phyloP scores from a whole-genome alignment of 2,113 vertebrate species.

The Laticauda colubrina region DNA sequence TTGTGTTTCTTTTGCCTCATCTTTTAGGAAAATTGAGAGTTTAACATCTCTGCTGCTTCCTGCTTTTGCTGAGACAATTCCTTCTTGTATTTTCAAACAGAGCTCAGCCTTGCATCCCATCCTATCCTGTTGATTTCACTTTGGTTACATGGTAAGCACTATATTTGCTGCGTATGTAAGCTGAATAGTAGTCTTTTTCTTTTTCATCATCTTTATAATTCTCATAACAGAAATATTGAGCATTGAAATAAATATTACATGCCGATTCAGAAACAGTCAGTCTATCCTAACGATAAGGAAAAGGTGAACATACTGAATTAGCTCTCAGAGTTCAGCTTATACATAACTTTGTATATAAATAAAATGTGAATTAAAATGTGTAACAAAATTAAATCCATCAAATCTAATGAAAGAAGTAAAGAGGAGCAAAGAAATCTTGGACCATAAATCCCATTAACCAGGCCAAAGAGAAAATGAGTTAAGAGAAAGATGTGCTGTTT shows the following conservation, averaged over 20 bases:
- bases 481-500: conserved; percentile 70
- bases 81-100: conserved; percentile 49
- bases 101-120: conserved; percentile 54
- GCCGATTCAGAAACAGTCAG: conserved; percentile 51
- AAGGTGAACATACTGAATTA: conserved; percentile 60
- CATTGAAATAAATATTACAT: conserved; percentile 52
- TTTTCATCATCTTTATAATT: conserved; percentile 5
- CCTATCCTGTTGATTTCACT: conserved; percentile 55
- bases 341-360: conserved; percentile 65
- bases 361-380: conserved; percentile 67
- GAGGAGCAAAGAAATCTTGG: conserved; percentile 66
- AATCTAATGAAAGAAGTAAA: conserved; percentile 70
- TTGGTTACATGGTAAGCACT: conserved; percentile 62
- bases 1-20: conserved; percentile 24
- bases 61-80: conserved; percentile 55
- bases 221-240: conserved; percentile 60
- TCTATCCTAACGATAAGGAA: conserved; percentile 53
- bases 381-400: conserved; percentile 68
- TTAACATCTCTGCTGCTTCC: conserved; percentile 58
- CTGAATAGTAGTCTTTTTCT: conserved; percentile 45
- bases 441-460: conserved; percentile 71
- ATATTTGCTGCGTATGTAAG: conserved; percentile 56
- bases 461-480: conserved; percentile 64
- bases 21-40: conserved; percentile 53
- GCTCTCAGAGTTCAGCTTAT: conserved; percentile 60